A percentile compares a stretch with the other conserved stretches of the same genome.
These are phyloP conservation scores for Oreochromis mossambicus DNA, from an alignment of 2,797 vertebrate genomes.

Conservation along the genomic window DNA sequence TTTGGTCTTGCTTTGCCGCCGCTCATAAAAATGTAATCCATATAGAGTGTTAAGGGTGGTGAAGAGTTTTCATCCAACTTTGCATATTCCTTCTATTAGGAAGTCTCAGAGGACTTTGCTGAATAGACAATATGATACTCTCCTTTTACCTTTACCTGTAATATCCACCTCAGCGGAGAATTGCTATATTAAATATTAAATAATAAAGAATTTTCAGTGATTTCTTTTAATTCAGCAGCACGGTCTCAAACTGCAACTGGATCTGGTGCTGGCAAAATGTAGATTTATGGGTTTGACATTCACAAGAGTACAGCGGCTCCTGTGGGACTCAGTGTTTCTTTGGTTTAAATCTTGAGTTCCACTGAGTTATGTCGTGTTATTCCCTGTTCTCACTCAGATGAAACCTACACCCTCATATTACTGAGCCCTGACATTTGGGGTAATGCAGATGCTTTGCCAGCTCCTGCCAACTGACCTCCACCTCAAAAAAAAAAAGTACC, in stretches of 20 bases:
- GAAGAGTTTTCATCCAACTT: not conserved
- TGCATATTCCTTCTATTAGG: not conserved
- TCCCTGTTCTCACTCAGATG: slow-evolving; percentile 37
- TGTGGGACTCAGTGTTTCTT: slow-evolving; percentile 38
- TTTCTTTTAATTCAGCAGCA: slow-evolving; percentile 20
- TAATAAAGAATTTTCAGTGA: not conserved
- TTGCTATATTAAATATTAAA: not conserved
- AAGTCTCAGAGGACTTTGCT: not conserved
- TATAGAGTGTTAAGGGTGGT: not conserved
- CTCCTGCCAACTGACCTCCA: slow-evolving; percentile 43
- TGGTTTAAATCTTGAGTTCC: slow-evolving; percentile 49
- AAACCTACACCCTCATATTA: slow-evolving; percentile 58
- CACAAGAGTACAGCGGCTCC: slow-evolving; percentile 33
- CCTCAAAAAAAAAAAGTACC: slow-evolving; percentile 11
- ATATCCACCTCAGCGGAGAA: not conserved
- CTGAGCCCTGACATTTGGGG: slow-evolving; percentile 41
- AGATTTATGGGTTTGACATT: slow-evolving; percentile 63
- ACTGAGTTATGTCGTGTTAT: slow-evolving; percentile 53
- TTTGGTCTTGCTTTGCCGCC: slow-evolving; percentile 4
- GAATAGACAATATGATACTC: not conserved
- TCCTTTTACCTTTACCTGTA: not conserved
- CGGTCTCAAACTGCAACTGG: slow-evolving; percentile 33
- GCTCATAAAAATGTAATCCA: slow-evolving; percentile 19
- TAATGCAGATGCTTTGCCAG: slow-evolving; percentile 35
- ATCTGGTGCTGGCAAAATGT: slow-evolving; percentile 20